Conservation (phyloP, 2,888 invertebrate genomes). For the Heliconius ethilla region DNA sequence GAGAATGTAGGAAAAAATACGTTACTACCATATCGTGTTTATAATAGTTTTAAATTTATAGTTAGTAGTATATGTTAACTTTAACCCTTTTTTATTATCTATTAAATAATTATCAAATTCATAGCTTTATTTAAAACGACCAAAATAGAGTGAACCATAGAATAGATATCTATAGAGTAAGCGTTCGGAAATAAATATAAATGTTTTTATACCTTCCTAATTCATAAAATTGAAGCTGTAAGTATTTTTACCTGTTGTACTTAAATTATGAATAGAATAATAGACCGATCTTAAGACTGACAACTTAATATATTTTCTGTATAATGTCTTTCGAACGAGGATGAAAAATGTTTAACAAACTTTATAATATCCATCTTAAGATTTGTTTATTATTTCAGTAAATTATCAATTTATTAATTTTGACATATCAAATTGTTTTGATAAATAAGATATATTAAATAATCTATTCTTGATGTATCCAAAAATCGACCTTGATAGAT, state of each 20-base stretch:
- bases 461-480: neutral
- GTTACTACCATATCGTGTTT: slow-evolving; percentile 4
- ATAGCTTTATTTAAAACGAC: slow-evolving; percentile 50
- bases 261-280: slow-evolving; percentile 56
- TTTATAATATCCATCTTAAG: slow-evolving; percentile 60
- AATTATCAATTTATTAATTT: neutral
- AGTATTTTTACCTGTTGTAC: slow-evolving; percentile 46
- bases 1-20: neutral
- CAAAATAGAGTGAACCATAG: slow-evolving; percentile 55
- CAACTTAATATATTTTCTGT: slow-evolving; percentile 36
- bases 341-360: slow-evolving; percentile 47
- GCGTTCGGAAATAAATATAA: slow-evolving; percentile 32
- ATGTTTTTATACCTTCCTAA: slow-evolving; percentile 45
- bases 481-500: neutral
- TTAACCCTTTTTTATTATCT: slow-evolving; percentile 1
- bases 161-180: slow-evolving; percentile 49
- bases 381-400: slow-evolving; percentile 70
- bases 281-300: slow-evolving; percentile 78
- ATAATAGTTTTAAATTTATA: slow-evolving; percentile 4
- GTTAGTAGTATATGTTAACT: neutral
- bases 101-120: slow-evolving; percentile 13
- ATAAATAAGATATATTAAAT: neutral
- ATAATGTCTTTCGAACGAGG: slow-evolving; percentile 28
- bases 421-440: neutral
- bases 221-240: slow-evolving; percentile 42